Percentiles rank a stretch among this genome's conserved stretches.
These are phyloP conservation scores for Cercopithecus mona DNA, from an alignment of 2,113 vertebrate genomes.

Conservation along the genomic window DNA sequence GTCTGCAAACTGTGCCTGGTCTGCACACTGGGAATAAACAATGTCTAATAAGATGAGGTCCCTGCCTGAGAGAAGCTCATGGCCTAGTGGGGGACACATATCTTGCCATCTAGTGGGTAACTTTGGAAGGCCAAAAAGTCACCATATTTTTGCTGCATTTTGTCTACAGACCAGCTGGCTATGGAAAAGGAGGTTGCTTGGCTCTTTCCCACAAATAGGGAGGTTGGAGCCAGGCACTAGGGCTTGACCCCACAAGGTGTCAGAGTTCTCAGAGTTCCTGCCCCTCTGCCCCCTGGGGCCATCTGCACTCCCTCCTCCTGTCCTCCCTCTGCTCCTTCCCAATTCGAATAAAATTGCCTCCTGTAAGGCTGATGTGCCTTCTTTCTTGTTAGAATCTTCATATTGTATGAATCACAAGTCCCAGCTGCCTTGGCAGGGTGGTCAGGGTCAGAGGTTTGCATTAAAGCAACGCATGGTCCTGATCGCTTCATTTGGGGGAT, in stretches of 20 bases:
- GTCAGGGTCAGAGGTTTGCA: slow-evolving; percentile 54
- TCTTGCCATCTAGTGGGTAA: fast-evolving
- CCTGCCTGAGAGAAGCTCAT: background rate
- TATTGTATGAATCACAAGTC: slow-evolving; percentile 3
- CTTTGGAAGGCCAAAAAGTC: background rate
- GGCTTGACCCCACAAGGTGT: background rate
- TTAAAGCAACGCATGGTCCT: background rate
- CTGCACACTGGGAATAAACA: background rate
- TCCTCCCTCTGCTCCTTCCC: background rate
- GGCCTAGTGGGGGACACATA: background rate
- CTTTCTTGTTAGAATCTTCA: slow-evolving; percentile 57
- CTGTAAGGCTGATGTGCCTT: background rate
- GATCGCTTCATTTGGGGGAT: background rate
- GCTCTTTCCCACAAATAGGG: background rate
- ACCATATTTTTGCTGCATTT: background rate
- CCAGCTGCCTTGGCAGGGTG: background rate
- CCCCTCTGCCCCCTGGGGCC: background rate
- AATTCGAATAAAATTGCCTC: slow-evolving; percentile 5
- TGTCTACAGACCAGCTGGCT: background rate
- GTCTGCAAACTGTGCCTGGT: no score
- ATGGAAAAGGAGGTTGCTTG: background rate
- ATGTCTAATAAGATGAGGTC: background rate
- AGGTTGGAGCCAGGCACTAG: background rate
- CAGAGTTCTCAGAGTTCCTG: background rate
- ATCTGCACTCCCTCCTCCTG: background rate